A percentile compares a stretch with the other conserved stretches of the same genome.
Conservation (phyloP, 2,888 invertebrate species). For the Melieria crassipennis region DNA sequence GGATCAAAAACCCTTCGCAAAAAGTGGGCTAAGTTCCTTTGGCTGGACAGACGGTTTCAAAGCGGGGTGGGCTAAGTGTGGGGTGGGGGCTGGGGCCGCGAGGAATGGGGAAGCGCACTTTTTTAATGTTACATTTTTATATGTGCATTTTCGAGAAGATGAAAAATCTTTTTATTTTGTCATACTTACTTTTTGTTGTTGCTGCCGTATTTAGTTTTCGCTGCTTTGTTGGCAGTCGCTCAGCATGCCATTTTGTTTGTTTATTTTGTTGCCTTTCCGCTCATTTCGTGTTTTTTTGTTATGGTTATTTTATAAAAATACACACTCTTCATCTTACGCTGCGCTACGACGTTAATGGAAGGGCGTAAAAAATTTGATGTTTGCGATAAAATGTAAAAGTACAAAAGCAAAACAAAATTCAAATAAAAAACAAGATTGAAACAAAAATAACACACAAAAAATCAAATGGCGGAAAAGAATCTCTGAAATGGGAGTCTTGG, state of each 20-base stretch:
- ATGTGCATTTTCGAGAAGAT: conserved; percentile 34
- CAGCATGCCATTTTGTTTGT: conserved; percentile 11
- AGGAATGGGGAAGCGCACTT: neutral
- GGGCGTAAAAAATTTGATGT: conserved; percentile 32
- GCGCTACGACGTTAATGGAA: conserved; percentile 26
- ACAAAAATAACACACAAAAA: neutral
- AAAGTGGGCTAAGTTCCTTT: conserved; percentile 41
- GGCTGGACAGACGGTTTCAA: conserved; percentile 26
- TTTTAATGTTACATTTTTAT: conserved; percentile 36
- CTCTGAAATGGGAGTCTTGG: conserved; percentile 8
- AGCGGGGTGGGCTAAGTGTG: neutral
- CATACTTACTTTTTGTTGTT: conserved; percentile 6
- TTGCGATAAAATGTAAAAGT: conserved; percentile 23
- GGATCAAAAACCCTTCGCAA: conserved; percentile 50
- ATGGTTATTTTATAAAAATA: conserved; percentile 10
- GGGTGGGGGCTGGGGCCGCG: no score
- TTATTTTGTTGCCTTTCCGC: no score
- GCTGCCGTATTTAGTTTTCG: conserved; percentile 3
- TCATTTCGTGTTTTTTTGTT: no score
- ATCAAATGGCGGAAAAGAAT: neutral
- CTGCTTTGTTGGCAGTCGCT: conserved; percentile 23
- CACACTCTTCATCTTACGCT: conserved; percentile 19
- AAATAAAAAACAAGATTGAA: conserved; percentile 21
- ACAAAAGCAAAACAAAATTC: conserved; percentile 6
- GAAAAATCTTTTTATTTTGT: conserved; percentile 32